Base-by-base conservation (phyloP, 2,888 invertebrate species). In the Monochamus alternatus region DNA sequence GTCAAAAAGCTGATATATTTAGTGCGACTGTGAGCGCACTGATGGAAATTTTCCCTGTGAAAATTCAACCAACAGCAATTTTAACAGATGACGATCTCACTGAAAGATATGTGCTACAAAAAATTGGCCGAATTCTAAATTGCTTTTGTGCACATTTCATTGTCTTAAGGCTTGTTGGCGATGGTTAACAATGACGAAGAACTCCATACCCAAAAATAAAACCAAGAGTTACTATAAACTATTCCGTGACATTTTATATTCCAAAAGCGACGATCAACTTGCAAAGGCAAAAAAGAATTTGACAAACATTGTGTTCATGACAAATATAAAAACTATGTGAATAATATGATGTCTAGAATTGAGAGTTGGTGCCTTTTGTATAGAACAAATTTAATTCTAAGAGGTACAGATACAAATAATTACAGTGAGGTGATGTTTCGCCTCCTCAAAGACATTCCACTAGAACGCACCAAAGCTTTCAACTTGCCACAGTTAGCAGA, bases 1-100 rank as follows among this genome's bases (percentile, higher is more conserved):
- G 73, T 31, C 76, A 75, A 62, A 64, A 74, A 66, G 67, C 71
- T 59, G 63, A 73, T 38, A 74, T 76, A 43, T 73, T 75, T 55
- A 31, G 52, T 62, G 47, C n/a, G 30, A 74, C 14, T 32, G 74
- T 76, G 22, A 32, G 60, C 60, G 69, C 32, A n/a, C 76, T 76
- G 30, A 14, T 60, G 22, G 68, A 76, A 67, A 75, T 75, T 5
- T 10, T 75, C 55, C 64, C 32, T 30, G 51, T 75, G 55, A 75
- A 75, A 75, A 76, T 78, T 68, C 68, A 73, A 64, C 74, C 71
- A 9, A 14, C 14, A 22, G 47, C 60, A 32, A 70, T 70, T 60
- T 9, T 60, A 12, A 70, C 60, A 12, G 70, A 70, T 71, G 63
- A 63, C 38, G 55, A 65, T 51, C 43, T 63, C 63, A 51, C 51